Conservation (phyloP, 2,888 invertebrate genomes). For the Oscheius sp. region DNA sequence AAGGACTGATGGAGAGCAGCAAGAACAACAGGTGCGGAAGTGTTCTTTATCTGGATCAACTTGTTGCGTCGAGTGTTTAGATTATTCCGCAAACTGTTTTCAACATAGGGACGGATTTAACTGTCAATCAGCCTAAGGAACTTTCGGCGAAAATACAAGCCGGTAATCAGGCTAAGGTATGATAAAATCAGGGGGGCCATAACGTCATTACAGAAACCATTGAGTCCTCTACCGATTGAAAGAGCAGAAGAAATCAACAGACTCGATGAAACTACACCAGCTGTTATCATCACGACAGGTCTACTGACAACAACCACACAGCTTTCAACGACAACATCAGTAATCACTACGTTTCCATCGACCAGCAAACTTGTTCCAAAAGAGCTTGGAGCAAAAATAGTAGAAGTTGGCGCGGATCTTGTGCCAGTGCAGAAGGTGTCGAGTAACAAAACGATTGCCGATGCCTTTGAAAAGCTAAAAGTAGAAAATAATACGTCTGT, state of each 20-base stretch:
- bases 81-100: conserved; percentile 13
- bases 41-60: too few relatives aligned
- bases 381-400: neutral
- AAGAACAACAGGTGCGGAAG: conserved; percentile 25
- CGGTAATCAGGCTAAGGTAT: neutral
- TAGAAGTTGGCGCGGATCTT: conserved; percentile 19
- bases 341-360: neutral
- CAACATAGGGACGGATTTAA: conserved; percentile 18
- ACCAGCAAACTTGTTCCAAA: neutral
- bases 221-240: conserved; percentile 6
- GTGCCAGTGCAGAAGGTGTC: neutral
- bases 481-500: too few relatives aligned
- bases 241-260: conserved; percentile 16
- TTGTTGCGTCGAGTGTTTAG: too few relatives aligned
- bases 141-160: conserved; percentile 1
- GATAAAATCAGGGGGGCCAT: neutral
- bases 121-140: conserved; percentile 3
- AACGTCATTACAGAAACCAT: neutral
- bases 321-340: neutral
- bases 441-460: neutral
- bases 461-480: conserved; percentile 11
- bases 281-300: neutral
- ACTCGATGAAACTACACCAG: neutral
- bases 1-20: neutral
- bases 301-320: neutral